Percentiles rank a stretch among this genome's conserved stretches.
phyloP scores from a whole-genome alignment of 2,888 invertebrate species.

The Synanthedon andrenaeformis region DNA sequence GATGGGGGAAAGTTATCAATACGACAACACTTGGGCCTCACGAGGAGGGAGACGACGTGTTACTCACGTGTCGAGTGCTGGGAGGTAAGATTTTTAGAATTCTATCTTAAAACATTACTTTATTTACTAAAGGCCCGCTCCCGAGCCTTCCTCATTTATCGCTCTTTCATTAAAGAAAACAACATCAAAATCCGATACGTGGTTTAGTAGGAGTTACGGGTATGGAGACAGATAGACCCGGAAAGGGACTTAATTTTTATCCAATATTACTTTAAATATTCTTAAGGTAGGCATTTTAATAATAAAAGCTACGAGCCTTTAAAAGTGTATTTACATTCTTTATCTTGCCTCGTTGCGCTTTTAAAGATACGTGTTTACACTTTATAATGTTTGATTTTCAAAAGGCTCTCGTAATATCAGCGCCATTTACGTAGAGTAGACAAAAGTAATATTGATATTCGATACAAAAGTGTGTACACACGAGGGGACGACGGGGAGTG shows the following conservation, averaged over 20 bases:
- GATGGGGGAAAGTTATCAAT: slow-evolving; percentile 86
- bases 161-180: too few species aligned
- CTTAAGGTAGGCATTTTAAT: background rate
- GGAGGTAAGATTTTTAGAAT: slow-evolving; percentile 74
- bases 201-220: too few species aligned
- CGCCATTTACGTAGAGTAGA: background rate
- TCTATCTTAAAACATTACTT: background rate
- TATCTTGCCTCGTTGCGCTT: too few species aligned
- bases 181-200: too few species aligned
- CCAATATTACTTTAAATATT: background rate
- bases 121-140: too few species aligned
- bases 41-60: slow-evolving; percentile 87
- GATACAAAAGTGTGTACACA: background rate
- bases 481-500: background rate
- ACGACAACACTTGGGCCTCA: slow-evolving; percentile 84
- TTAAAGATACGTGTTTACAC: too few species aligned
- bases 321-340: too few species aligned
- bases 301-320: too few species aligned
- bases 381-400: too few species aligned
- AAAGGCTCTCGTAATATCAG: too few species aligned
- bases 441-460: background rate
- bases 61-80: slow-evolving; percentile 86
- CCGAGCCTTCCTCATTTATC: too few species aligned
- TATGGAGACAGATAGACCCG: too few species aligned
- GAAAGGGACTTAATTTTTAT: background rate